phyloP scores from a whole-genome alignment of 2,888 invertebrate genomes.

The Ariolimax columbianus region DNA sequence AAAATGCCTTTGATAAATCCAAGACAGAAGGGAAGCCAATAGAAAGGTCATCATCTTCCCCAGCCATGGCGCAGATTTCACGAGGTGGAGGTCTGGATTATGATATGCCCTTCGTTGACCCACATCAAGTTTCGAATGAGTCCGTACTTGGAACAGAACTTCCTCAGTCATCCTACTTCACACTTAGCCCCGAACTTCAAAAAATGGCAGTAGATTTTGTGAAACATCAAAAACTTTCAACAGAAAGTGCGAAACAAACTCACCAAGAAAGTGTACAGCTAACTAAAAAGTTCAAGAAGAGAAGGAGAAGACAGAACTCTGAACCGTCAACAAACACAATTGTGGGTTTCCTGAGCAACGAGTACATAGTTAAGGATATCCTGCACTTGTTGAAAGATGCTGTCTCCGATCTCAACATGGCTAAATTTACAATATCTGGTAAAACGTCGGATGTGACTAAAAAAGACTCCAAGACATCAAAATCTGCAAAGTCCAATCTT shows the following conservation, averaged over 20 bases:
- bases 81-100: slow-evolving; percentile 21
- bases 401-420: slow-evolving; percentile 68
- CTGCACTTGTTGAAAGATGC: slow-evolving; percentile 72
- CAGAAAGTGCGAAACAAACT: neutral
- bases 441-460: slow-evolving; percentile 57
- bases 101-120: slow-evolving; percentile 42
- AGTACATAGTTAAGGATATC: slow-evolving; percentile 65
- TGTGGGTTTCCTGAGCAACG: slow-evolving; percentile 53
- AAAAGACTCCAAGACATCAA: slow-evolving; percentile 44
- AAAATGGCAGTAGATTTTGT: neutral
- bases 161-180: slow-evolving; percentile 30
- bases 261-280: neutral
- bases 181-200: neutral
- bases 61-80: neutral
- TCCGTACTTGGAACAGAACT: neutral
- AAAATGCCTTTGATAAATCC: slow-evolving; percentile 21
- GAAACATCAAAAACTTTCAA: neutral
- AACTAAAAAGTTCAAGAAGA: slow-evolving; percentile 9
- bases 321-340: slow-evolving; percentile 22
- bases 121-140: neutral
- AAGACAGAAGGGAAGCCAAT: neutral
- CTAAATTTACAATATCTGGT: slow-evolving; percentile 64
- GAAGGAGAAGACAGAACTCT: slow-evolving; percentile 8
- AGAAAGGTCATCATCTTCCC: neutral
- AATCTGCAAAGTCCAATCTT: slow-evolving; percentile 25